Conservation (phyloP, 2,113 vertebrate species). For the Cavia aperea region DNA sequence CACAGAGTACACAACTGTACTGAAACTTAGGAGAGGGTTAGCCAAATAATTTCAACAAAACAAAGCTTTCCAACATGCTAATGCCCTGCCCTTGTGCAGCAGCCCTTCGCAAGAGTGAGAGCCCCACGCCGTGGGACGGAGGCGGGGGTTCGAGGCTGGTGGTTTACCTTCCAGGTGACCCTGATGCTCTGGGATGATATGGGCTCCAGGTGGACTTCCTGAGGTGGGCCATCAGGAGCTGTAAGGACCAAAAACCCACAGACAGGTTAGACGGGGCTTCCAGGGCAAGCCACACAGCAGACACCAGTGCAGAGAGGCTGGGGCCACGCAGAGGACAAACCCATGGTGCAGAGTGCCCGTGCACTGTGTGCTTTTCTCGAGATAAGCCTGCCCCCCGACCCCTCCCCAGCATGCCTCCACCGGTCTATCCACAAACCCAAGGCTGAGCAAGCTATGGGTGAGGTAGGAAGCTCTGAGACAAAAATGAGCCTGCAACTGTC, state of each 20-base stretch:
- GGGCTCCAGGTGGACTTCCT: slow-evolving; percentile 93
- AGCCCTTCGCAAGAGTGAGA: background rate
- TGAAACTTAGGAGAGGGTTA: background rate
- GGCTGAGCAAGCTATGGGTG: background rate
- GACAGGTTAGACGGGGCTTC: background rate
- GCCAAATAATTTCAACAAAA: background rate
- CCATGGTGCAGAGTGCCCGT: accelerated
- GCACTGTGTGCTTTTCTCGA: background rate
- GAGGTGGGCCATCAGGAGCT: slow-evolving; percentile 97
- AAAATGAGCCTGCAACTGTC: too few species aligned
- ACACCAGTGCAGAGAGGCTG: accelerated
- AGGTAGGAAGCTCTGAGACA: background rate
- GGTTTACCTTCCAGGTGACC: slow-evolving; percentile 96
- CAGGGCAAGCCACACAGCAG: background rate
- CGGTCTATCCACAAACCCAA: background rate
- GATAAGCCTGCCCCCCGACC: background rate
- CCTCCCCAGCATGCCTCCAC: background rate
- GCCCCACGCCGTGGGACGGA: accelerated
- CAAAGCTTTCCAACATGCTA: background rate
- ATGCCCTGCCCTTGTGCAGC: background rate
- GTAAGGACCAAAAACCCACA: slow-evolving; percentile 65
- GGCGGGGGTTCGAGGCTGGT: accelerated
- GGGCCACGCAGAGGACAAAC: accelerated
- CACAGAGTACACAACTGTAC: too few species aligned
- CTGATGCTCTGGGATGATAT: slow-evolving; percentile 97